A percentile compares a stretch with the other conserved stretches of the same genome.
Evolutionary conservation across 2,113 vertebrate species (phyloP).

Genomic region (Rhea americana): DNA sequence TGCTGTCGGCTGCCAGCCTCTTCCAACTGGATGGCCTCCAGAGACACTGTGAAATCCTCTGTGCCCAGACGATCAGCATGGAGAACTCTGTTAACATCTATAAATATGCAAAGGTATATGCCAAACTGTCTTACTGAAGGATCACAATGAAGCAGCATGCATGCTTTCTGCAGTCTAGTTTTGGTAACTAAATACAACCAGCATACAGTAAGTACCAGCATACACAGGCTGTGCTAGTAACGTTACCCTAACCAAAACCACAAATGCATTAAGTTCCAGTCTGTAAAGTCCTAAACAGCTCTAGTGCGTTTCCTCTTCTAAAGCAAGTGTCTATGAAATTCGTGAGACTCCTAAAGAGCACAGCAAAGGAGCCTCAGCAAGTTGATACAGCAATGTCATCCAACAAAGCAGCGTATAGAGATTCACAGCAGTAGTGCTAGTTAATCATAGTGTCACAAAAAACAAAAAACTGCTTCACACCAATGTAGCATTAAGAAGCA

Average conservation of each 20-base stretch:
- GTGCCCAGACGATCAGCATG: constrained; percentile 85
- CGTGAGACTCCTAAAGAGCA: background rate
- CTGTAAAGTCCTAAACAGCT: background rate
- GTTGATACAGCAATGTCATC: background rate
- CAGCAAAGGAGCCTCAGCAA: background rate
- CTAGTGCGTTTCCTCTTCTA: background rate
- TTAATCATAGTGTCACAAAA: background rate
- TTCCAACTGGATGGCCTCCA: constrained; percentile 92
- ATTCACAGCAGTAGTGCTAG: background rate
- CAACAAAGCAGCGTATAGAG: background rate
- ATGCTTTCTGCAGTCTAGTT: background rate
- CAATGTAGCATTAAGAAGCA: no score
- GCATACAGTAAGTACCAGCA: background rate
- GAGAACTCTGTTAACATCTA: constrained; percentile 91
- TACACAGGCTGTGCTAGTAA: background rate
- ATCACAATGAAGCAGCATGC: rapidly evolving
- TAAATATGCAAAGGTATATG: constrained; percentile 89
- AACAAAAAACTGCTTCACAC: no score
- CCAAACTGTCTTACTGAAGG: no score
- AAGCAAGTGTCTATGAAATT: background rate
- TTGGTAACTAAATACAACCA: background rate
- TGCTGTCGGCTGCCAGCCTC: constrained; percentile 88
- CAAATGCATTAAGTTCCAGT: background rate
- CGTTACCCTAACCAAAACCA: background rate
- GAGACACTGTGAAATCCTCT: constrained; percentile 92